phyloP scores from a whole-genome alignment of 2,888 invertebrate genomes.

The Leptinotarsa rubiginosa region DNA sequence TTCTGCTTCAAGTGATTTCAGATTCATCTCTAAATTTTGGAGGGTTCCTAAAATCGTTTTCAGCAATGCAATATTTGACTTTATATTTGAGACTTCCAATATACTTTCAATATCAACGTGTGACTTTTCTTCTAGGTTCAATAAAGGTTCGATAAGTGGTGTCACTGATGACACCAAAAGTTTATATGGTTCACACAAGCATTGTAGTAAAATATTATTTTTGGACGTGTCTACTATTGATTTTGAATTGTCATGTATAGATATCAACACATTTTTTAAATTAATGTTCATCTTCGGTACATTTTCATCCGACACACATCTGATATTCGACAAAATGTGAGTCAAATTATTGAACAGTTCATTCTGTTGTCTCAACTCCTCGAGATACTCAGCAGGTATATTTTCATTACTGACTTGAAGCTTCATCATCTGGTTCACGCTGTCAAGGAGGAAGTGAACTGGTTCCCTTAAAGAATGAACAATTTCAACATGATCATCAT shows the following conservation, averaged over 20 bases:
- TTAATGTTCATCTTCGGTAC: background rate
- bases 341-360: slow-evolving; percentile 10
- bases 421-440: slow-evolving; percentile 42
- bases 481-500: slow-evolving; percentile 16
- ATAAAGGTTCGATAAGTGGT: background rate
- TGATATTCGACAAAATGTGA: slow-evolving; percentile 7
- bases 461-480: slow-evolving; percentile 42
- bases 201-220: slow-evolving; percentile 28
- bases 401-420: background rate
- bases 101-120: background rate
- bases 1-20: no score
- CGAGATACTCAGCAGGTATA: slow-evolving; percentile 11
- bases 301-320: background rate
- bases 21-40: no score
- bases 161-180: slow-evolving; percentile 31
- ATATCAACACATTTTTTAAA: slow-evolving; percentile 16
- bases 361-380: slow-evolving; percentile 20
- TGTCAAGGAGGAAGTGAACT: slow-evolving; percentile 46
- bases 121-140: background rate
- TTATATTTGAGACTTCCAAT: no score
- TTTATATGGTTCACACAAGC: slow-evolving; percentile 41
- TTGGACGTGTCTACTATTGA: slow-evolving; percentile 23
- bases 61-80: background rate
- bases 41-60: no score
- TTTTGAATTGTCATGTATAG: slow-evolving; percentile 20